A percentile compares a stretch with the other conserved stretches of the same genome.
Evolutionary conservation across 2,113 vertebrate genomes (phyloP).

Genomic region (Elanus axillaris): DNA sequence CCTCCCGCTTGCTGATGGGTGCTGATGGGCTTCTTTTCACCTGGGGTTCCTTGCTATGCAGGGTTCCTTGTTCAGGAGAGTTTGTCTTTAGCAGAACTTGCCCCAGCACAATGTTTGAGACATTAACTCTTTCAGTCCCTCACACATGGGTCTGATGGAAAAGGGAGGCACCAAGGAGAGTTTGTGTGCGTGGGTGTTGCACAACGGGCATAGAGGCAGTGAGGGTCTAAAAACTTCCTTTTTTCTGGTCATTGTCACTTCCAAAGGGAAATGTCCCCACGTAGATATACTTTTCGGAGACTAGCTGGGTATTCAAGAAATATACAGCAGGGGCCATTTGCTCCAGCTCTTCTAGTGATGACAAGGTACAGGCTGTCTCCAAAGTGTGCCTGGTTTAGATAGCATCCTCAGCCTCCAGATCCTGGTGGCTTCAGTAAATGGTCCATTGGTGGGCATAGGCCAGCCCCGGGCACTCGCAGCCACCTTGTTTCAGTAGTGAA

Average conservation of each 20-base stretch:
- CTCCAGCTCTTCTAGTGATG: background rate
- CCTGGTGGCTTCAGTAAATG: background rate
- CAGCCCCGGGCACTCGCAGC: background rate
- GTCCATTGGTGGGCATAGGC: fast-evolving
- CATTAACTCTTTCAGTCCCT: too few relatives aligned
- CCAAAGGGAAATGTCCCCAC: background rate
- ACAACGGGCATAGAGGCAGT: fast-evolving
- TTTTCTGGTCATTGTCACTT: too few relatives aligned
- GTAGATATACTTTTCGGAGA: background rate
- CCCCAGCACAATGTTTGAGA: too few relatives aligned
- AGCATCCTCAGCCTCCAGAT: fast-evolving
- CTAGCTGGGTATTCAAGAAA: background rate
- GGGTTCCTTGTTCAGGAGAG: too few relatives aligned
- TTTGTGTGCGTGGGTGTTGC: fast-evolving
- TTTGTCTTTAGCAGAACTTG: too few relatives aligned
- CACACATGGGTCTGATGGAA: background rate
- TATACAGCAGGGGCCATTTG: background rate
- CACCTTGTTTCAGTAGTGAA: too few relatives aligned
- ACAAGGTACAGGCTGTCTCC: background rate
- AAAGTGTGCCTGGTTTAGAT: fast-evolving
- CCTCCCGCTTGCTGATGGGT: too few relatives aligned
- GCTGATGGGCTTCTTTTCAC: too few relatives aligned
- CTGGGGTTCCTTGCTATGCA: too few relatives aligned
- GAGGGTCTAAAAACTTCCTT: background rate
- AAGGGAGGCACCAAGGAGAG: background rate